Base-by-base conservation (phyloP, 2,888 invertebrate species). In the Entomobrya proxima region DNA sequence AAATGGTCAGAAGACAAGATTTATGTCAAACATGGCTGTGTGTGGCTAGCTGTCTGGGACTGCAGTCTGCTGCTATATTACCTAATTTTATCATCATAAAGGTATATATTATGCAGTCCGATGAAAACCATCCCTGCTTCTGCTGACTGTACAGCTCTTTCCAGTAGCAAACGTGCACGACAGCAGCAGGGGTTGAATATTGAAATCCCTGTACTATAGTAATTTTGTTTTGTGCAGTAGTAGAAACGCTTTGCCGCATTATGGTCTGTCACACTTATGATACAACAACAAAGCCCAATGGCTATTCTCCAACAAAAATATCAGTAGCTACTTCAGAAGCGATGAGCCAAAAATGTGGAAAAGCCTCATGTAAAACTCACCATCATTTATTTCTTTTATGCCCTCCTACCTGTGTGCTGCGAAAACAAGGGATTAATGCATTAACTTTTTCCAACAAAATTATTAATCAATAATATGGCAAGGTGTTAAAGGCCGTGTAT, bases 401-500 rank as follows among this genome's bases (percentile, higher is more conserved):
- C 24, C 18, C 18, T 2, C 11, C 24, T 55, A 5, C 15, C 44
- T 44, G 3, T 3, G 13, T 5, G 3, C 24, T 55, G 11, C 40
- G 64, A 21, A 61, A 64, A 64, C 21, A 21, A 64, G 61, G 50
- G 30, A 74, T 61, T 81, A 58, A 74, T 75, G 75, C 32, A 61
- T 44, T 61, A 74, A 74, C 44, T 69, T 52, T 74, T 30, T 35
- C 21, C 21, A 21, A 55, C 40, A 58, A 85, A 21, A 86, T 75
- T 76, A 82, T 86, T 72, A 77, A 82, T 83, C 82, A 86, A 83
- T 82, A 75, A 86, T 84, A 82, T 80, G 82, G 79, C 78, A 84
- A 86, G 86, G 86, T 86, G 86, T 86, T 84, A 86, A 86, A 86
- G 86, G 86, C 86, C 83, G 83, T 85, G 82, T 86, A 86, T 83